These are phyloP conservation scores for Cryptotis parvus DNA, from an alignment of 2,113 vertebrate species.

Conservation along the genomic window DNA sequence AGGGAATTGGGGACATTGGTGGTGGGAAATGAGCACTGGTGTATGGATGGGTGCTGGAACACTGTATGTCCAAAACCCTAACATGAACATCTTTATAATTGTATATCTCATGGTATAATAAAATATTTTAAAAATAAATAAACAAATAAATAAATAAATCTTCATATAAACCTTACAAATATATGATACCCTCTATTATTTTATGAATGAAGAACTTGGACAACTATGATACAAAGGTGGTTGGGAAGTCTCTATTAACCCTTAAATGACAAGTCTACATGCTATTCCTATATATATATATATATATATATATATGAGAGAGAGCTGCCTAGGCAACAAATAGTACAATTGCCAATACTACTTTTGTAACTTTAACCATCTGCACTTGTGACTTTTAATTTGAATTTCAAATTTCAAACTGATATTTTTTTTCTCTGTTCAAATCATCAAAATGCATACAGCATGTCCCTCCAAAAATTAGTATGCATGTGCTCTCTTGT, in stretches of 20 bases:
- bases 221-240: neutral
- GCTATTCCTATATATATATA: neutral
- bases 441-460: conserved; percentile 17
- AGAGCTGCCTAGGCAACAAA: neutral
- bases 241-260: neutral
- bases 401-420: conserved; percentile 67
- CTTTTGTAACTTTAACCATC: conserved; percentile 32
- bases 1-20: too few relatives aligned
- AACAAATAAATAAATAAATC: neutral
- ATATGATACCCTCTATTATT: neutral
- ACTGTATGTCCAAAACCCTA: too few relatives aligned
- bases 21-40: too few relatives aligned
- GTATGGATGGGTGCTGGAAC: too few relatives aligned
- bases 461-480: conserved; percentile 48
- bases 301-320: too few relatives aligned
- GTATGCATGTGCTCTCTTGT: conserved; percentile 34
- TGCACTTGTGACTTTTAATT: conserved; percentile 56
- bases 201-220: neutral
- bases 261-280: neutral
- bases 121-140: neutral
- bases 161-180: neutral
- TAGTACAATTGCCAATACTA: neutral
- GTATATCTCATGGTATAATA: too few relatives aligned
- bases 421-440: conserved; percentile 19
- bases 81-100: too few relatives aligned